Evolutionary conservation across 2,888 invertebrate genomes (phyloP).

Genomic region (Megastigmus dorsalis): DNA sequence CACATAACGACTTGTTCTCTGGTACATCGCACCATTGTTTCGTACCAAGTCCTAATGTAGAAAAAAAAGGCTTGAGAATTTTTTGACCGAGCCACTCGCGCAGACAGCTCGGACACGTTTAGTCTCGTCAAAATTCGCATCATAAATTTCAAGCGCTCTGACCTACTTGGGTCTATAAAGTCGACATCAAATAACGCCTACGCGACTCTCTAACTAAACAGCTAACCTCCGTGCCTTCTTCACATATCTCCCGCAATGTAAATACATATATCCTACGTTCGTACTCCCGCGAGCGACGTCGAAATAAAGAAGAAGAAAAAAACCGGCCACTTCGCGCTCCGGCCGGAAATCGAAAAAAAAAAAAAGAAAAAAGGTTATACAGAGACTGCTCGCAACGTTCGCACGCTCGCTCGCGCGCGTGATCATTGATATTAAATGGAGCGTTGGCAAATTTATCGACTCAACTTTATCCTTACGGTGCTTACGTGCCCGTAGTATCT

Average conservation of each 20-base stretch:
- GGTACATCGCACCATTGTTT: too few relatives aligned
- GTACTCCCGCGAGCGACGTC: too few relatives aligned
- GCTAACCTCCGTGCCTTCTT: too few relatives aligned
- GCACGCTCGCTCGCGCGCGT: background rate
- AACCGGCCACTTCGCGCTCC: too few relatives aligned
- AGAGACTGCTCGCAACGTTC: background rate
- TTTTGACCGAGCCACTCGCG: too few relatives aligned
- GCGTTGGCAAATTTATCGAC: slow-evolving; percentile 57
- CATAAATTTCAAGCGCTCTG: slow-evolving; percentile 12
- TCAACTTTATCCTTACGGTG: slow-evolving; percentile 19
- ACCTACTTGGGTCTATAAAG: slow-evolving; percentile 22
- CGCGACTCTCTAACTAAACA: too few relatives aligned
- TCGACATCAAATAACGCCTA: slow-evolving; percentile 3
- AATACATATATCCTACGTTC: background rate
- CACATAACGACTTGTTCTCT: too few relatives aligned
- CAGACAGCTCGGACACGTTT: too few relatives aligned
- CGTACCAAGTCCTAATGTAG: background rate
- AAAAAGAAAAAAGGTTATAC: too few relatives aligned
- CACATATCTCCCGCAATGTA: too few relatives aligned
- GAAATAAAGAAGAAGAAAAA: too few relatives aligned
- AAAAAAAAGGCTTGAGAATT: background rate
- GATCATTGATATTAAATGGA: slow-evolving; percentile 58
- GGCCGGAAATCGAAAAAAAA: slow-evolving; percentile 9
- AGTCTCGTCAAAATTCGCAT: slow-evolving; percentile 27
- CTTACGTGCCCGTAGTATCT: slow-evolving; percentile 22